Base-by-base conservation (phyloP, 1,140 invertebrate genomes). In the Daktulosphaira vitifoliae region DNA sequence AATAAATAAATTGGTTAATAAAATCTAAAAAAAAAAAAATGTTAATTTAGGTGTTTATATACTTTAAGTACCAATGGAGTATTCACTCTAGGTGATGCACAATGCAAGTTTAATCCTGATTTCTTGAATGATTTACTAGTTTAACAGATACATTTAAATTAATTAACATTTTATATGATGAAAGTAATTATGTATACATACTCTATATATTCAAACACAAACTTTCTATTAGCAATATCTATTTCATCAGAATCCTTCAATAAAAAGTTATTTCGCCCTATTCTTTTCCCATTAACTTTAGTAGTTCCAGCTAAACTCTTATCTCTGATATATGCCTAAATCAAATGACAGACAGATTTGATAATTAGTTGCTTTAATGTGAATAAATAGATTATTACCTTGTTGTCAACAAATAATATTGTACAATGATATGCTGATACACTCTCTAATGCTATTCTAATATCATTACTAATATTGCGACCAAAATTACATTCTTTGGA, bases 261-360 rank as follows among this genome's bases (percentile, higher is more conserved):
- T 9, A 48, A 33, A 62, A 48, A 62, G 29, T 62, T 62, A 29
- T 22, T 62, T 9, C 56, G 25, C n/a, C 56, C 56, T 18, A 62
- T 13, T 33, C 29, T 62, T 22, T 62, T 62, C 0, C 56, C 56
- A 62, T 62, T 62, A 13, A 62, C 56, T 62, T 62, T 62, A 8
- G 56, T 62, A 26, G 56, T n/a, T 46, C 56, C 56, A 29, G 16
- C 39, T 3, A 20, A 11, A 62, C 56, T 62, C 20, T 33, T 62
- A n/a, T 62, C 56, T 2, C 56, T 38, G 9, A 62, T 8, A 62
- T 62, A 62, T 48, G 56, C 56, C 56, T 62, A 29, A 3, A 48
- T 46, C 42, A 1, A 18, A 11, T n/a, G 3, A 37, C 5, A 29
- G 46, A 0, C 13, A 26, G 44, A 26, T 25, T 26, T 56, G 44